Base-by-base conservation (phyloP, 2,797 vertebrate species). In the Rhyacichthys aspro region DNA sequence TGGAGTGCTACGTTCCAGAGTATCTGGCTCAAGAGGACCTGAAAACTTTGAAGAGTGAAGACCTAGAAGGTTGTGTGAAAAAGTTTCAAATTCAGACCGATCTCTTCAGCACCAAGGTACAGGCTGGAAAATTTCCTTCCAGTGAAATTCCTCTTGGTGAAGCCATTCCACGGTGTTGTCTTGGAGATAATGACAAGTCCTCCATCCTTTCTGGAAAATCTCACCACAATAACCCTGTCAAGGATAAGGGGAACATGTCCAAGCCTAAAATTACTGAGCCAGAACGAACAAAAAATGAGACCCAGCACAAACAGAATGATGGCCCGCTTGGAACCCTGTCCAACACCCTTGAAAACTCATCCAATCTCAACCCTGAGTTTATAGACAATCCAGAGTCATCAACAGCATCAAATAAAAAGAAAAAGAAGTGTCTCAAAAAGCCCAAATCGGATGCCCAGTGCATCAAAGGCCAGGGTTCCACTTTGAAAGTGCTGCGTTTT, bases 371-470 rank as follows among this genome's bases (percentile, higher is more conserved):
- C 78, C 96, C 96, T 0, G 95, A 96, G n/a, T 91, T 94, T 55
- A 90, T 95, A 60, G 93, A 96, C 76, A 92, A 92, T 33, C 89
- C 95, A 23, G 95, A 94, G 75, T 91, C 94, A 19, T 95, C 97
- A 28, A 95, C 96, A 86, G 88, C 91, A 0, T 95, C 96, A 45
- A 95, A 94, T 65, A 97, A 93, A 89, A 96, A 96, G 92, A 95
- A 95, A 89, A 96, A 97, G 72, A 95, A 96, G 81, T 99, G 98
- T 72, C 94, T 93, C 68, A 96, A 95, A 90, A 98, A 96, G 89
- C 96, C 96, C 75, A 98, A 94, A 75, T 96, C 96, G 63, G 95
- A 96, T 76, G 88, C 93, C 59, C 95, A 97, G 34, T 99, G 98
- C 87, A 92, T 96, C 76, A 96, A 94, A 88, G 91, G 94, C 70